Base-by-base conservation (phyloP, 64 coral and sea anemone genomes). In the Anthopleura sola region DNA sequence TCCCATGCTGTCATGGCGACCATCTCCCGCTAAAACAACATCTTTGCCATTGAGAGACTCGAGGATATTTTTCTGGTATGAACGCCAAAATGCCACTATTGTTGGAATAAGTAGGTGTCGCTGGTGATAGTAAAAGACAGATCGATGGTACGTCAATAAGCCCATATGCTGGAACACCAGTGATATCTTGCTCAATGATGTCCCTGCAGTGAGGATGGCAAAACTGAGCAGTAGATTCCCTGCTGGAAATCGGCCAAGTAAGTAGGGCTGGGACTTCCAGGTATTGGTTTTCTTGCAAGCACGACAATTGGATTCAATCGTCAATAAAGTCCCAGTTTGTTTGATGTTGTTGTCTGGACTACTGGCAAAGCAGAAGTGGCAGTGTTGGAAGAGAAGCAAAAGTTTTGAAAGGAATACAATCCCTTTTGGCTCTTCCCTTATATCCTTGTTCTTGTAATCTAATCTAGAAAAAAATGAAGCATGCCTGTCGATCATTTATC, bases 221-320 rank as follows among this genome's bases (percentile, higher is more conserved):
- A 92, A 92, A 37, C 90, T 92, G 1, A 92, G 44, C 20, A 92
- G 34, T 18, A 92, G 26, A 49, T 92, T 92, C 24, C 90, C 90
- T 47, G 90, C 84, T 36, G 90, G 90, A 54, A 86, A 87, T 49
- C 86, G 81, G 2, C 90, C 90, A 26, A 92, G 28, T 11, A 92
- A 24, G 19, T 76, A 76, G 21, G 85, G 85, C 37, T 92, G 90
- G 18, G 82, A 82, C 14, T 87, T 53, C 90, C 90, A 92, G 62
- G 28, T 40, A 74, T 80, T 47, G 54, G 49, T 83, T 49, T 53
- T 24, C 21, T 82, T 38, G 50, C 86, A 78, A 6, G 85, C 57
- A 5, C 78, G 78, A 75, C 36, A 71, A 21, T 76, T 76, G 9
- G 74, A 76, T 76, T 76, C 74, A 37, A 76, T 14, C 0, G 74